Conservation (phyloP, 2,797 vertebrate species). For the Linurgus olivaceus region DNA sequence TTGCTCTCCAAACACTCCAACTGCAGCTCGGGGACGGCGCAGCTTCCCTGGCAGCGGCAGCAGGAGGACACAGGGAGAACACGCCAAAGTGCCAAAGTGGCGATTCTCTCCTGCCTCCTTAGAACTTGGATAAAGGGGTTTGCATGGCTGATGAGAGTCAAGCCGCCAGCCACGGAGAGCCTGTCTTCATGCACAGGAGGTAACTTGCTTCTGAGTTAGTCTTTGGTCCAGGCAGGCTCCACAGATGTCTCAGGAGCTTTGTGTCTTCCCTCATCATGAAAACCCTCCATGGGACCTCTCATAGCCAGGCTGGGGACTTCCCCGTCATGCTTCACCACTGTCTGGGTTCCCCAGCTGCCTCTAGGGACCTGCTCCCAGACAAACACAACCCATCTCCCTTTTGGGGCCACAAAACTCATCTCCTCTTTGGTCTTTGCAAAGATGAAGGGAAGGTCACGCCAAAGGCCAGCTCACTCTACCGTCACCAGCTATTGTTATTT, state of each 20-base stretch:
- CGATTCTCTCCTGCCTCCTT: background rate
- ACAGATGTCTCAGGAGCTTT: background rate
- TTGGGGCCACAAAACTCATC: background rate
- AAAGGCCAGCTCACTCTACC: background rate
- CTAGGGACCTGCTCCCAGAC: background rate
- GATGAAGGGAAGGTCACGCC: rapidly evolving
- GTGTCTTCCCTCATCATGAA: background rate
- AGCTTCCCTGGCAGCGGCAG: background rate
- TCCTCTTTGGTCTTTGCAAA: background rate
- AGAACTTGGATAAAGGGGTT: background rate
- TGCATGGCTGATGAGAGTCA: background rate
- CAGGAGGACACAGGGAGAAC: background rate
- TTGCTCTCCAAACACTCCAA: background rate
- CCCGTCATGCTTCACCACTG: background rate
- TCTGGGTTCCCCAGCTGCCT: background rate
- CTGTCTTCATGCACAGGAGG: background rate
- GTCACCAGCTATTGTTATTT: background rate
- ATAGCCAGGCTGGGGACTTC: background rate
- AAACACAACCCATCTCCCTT: background rate
- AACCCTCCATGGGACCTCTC: background rate
- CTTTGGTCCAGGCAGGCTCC: background rate
- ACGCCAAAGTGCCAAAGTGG: rapidly evolving
- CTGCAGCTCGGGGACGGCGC: background rate
- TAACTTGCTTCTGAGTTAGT: background rate
- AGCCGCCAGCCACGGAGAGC: rapidly evolving